Evolutionary conservation across 2,113 vertebrate genomes (phyloP).

Genomic region (Petaurus breviceps): DNA sequence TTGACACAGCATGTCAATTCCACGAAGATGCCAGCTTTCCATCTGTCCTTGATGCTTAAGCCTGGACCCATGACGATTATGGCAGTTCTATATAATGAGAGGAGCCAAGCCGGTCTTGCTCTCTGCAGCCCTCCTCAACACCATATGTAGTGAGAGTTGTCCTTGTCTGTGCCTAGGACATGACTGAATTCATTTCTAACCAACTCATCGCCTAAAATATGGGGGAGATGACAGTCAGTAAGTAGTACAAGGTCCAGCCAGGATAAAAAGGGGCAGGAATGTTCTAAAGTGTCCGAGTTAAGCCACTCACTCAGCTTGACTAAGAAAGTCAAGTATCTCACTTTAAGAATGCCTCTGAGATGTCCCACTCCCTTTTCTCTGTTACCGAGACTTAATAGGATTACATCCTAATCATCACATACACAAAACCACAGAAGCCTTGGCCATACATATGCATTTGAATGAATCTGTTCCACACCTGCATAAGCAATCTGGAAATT

Average conservation of each 20-base stretch:
- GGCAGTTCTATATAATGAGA: background rate
- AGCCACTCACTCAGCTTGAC: background rate
- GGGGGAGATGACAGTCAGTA: background rate
- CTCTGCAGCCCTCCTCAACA: background rate
- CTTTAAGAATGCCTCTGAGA: background rate
- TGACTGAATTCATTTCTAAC: slow-evolving; percentile 7
- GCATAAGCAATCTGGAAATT: background rate
- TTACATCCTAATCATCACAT: background rate
- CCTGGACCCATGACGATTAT: background rate
- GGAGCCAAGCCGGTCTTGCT: background rate
- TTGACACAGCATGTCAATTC: background rate
- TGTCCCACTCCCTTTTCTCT: background rate
- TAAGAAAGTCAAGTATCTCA: background rate
- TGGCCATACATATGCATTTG: background rate
- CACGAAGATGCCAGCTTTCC: background rate
- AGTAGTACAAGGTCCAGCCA: background rate
- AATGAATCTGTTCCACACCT: background rate
- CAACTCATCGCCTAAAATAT: background rate
- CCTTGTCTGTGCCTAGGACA: background rate
- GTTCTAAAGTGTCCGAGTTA: background rate
- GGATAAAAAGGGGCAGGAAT: background rate
- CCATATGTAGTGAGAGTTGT: background rate
- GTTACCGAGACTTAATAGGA: background rate
- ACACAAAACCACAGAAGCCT: background rate
- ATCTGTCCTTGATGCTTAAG: background rate